phyloP scores from a whole-genome alignment of 2,113 vertebrate species.

The Ondatra zibethicus region DNA sequence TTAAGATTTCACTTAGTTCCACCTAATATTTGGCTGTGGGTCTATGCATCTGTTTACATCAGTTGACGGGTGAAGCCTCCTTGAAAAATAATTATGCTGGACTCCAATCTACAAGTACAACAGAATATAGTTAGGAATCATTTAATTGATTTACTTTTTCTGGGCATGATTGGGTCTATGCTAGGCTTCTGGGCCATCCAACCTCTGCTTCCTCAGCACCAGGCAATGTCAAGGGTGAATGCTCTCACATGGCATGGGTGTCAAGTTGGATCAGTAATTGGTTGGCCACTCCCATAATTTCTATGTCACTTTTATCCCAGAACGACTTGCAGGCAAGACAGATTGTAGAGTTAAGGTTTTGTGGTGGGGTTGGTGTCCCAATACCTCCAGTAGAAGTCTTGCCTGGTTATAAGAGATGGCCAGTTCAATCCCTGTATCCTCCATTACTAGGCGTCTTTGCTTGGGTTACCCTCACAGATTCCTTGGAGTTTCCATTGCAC shows the following conservation, averaged over 20 bases:
- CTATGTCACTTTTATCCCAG: not conserved
- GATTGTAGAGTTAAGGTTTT: not conserved
- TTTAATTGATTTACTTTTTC: not conserved
- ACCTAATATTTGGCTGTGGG: not conserved
- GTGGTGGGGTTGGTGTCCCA: not conserved
- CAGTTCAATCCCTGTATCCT: not conserved
- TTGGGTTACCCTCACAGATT: not conserved
- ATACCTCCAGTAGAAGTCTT: not conserved
- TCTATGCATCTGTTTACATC: not conserved
- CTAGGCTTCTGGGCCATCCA: not conserved
- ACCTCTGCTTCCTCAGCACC: not conserved
- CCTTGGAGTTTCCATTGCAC: not conserved
- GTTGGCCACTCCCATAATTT: not conserved
- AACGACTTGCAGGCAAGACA: not conserved
- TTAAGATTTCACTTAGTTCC: not conserved
- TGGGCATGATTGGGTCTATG: not conserved
- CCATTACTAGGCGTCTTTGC: not conserved
- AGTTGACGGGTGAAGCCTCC: not conserved
- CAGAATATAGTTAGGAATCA: not conserved
- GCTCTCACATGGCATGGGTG: not conserved
- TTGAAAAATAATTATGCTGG: not conserved
- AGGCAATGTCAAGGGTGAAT: not conserved
- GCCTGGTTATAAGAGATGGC: not conserved
- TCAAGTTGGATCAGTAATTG: not conserved
- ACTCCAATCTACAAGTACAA: not conserved